Evolutionary conservation across 2,113 vertebrate genomes (phyloP), one percentile per base, ranked within the genome.

Genomic region (Microcebus griseorufus): DNA sequence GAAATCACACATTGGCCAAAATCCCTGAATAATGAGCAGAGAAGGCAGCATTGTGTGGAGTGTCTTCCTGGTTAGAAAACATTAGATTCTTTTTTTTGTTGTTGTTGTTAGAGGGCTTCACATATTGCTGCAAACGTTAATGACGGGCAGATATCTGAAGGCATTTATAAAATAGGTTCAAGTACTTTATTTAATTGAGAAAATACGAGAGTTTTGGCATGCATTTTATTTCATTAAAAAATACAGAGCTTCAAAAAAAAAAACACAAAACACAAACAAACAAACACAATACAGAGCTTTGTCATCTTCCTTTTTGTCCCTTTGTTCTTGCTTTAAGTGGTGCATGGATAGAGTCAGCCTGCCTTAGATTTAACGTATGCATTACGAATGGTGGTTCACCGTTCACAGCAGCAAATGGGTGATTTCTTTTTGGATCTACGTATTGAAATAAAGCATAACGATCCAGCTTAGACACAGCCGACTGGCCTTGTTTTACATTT

Each of bases 291-390:
- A 53, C 51, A 64, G 13, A 51, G 39, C 3, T 29, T 45, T 51
- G 29, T 39, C 7, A 51, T 42, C 16, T 17, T 5, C 29, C 1
- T 4, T 25, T 62, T 42, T 64, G 27, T 34, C 22, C 3, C 5
- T 4, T 72, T 20, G 7, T 10, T 79, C 72, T 23, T 37, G 13
- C 12, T 13, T 79, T 25, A 25, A 7, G 3, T 75, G 55, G 9
- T 32, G 0, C 3, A 3, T 6, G 4, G 39, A 62, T 22, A 13
- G 0, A 58, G 25, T 42, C 6, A 32, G 34, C 34, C 32, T 39
- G 37, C 12, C 17, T 32, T 1, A 6, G 39, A 32, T 75, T 32
- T 29, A 34, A 42, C 0, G 3, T 39, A 18, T 1, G 22, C 67
- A 29, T 51, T 13, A 11, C 0, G 16, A 9, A 25, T 18, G 34